These are phyloP conservation scores for Crypturellus tataupa DNA, from an alignment of 2,797 vertebrate species.

Conservation along the genomic window DNA sequence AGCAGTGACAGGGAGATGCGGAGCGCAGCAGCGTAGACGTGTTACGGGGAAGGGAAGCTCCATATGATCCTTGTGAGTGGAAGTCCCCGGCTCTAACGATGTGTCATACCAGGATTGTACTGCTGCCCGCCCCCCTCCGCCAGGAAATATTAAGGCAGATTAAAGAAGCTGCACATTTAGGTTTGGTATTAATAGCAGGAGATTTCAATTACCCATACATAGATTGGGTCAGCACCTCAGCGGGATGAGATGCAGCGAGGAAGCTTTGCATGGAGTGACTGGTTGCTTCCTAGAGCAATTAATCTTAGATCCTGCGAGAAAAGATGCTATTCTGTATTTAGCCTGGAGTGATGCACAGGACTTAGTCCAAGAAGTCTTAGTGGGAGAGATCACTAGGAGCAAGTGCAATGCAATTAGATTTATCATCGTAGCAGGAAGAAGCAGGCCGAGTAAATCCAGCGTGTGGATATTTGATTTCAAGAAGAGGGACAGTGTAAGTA, in stretches of 20 bases:
- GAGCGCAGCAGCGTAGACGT: not conserved
- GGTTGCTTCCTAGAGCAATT: conserved; percentile 40
- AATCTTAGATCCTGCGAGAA: conserved; percentile 18
- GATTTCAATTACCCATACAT: conserved; percentile 18
- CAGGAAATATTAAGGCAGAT: conserved; percentile 55
- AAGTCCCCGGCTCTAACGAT: conserved; percentile 26
- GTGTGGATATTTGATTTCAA: not conserved
- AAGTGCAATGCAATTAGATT: not conserved
- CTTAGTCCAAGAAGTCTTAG: conserved; percentile 17
- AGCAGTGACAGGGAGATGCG: conserved; percentile 21
- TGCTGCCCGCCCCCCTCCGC: not conserved
- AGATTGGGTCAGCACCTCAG: conserved; percentile 7
- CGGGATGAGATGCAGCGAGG: not conserved
- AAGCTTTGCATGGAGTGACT: conserved; percentile 22
- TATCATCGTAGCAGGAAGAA: not conserved
- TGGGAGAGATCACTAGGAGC: not conserved
- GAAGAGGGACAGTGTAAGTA: not conserved
- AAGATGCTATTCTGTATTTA: conserved; percentile 48
- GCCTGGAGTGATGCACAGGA: not conserved
- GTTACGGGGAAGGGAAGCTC: not conserved
- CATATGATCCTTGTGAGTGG: conserved; percentile 12
- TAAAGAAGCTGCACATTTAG: conserved; percentile 51
- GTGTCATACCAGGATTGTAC: conserved; percentile 45
- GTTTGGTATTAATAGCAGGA: conserved; percentile 55
- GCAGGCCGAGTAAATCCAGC: not conserved